Conservation (phyloP, 2,113 vertebrate genomes). For the Aphelocoma coerulescens region DNA sequence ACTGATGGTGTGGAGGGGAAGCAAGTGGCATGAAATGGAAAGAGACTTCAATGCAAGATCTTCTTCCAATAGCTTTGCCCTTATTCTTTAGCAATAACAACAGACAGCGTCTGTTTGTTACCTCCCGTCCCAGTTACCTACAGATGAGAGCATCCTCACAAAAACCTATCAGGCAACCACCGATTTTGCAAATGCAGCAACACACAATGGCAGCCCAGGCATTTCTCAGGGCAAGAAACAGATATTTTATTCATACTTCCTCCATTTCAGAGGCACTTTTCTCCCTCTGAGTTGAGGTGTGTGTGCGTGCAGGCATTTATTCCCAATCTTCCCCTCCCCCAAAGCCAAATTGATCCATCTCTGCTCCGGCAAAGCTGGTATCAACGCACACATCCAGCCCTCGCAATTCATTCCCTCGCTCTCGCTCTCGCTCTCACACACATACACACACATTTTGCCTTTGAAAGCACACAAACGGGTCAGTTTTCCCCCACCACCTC, state of each 20-base stretch:
- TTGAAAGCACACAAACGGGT: background rate
- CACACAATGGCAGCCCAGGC: conserved; percentile 24
- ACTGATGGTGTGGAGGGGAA: background rate
- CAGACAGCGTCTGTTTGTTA: conserved; percentile 22
- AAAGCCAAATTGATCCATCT: background rate
- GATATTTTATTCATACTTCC: background rate
- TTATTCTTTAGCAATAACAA: conserved; percentile 57
- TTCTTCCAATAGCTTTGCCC: conserved; percentile 34
- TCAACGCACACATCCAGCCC: background rate
- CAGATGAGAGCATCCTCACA: conserved; percentile 42
- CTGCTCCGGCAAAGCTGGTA: background rate
- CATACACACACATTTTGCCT: background rate
- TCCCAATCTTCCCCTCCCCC: conserved; percentile 14
- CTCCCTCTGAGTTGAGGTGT: background rate
- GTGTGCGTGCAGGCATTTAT: conserved; percentile 24
- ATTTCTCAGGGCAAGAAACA: background rate
- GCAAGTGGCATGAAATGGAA: conserved; percentile 11
- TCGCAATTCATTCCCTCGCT: background rate
- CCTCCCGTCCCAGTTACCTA: conserved; percentile 54
- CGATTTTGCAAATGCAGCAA: conserved; percentile 38
- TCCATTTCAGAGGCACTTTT: conserved; percentile 69
- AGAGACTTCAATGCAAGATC: background rate
- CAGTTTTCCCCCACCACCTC: background rate
- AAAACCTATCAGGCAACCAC: background rate
- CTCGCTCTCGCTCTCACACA: background rate